Evolutionary conservation across 1,140 invertebrate genomes (phyloP).

Genomic region (Drosophila orosa): DNA sequence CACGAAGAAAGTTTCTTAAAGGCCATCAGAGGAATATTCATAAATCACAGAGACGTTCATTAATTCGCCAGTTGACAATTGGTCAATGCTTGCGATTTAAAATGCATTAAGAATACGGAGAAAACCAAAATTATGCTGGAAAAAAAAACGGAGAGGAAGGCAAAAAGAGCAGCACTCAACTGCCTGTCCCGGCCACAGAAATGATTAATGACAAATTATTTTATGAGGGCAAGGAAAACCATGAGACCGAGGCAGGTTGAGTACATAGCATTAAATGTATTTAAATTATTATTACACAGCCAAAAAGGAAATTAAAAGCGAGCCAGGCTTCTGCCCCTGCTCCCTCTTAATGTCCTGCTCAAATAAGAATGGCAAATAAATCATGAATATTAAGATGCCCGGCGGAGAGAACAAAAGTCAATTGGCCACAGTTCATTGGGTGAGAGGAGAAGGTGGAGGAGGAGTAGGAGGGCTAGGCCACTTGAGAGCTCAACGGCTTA

Average conservation of each 20-base stretch:
- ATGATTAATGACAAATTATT: constrained; percentile 77
- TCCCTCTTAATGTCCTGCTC: constrained; percentile 30
- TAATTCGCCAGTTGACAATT: constrained; percentile 73
- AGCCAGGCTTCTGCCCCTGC: background rate
- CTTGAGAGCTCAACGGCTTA: constrained; percentile 69
- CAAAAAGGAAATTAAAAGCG: constrained; percentile 23
- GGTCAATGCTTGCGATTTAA: constrained; percentile 73
- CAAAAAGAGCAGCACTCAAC: constrained; percentile 33
- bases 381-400: constrained; percentile 70
- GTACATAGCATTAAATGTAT: constrained; percentile 67
- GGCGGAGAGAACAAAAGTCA: constrained; percentile 62
- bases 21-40: constrained; percentile 36
- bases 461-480: constrained; percentile 21
- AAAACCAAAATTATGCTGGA: constrained; percentile 18
- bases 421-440: constrained; percentile 58
- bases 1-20: constrained; percentile 2
- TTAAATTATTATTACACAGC: constrained; percentile 65
- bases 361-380: constrained; percentile 69
- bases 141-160: constrained; percentile 29
- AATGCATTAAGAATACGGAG: constrained; percentile 59
- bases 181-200: constrained; percentile 48
- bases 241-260: constrained; percentile 28
- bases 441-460: background rate
- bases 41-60: constrained; percentile 66
- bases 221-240: constrained; percentile 53